Percentiles rank a stretch among this genome's conserved stretches.
phyloP scores from a whole-genome alignment of 2,888 invertebrate species.

The Orthosia incerta region DNA sequence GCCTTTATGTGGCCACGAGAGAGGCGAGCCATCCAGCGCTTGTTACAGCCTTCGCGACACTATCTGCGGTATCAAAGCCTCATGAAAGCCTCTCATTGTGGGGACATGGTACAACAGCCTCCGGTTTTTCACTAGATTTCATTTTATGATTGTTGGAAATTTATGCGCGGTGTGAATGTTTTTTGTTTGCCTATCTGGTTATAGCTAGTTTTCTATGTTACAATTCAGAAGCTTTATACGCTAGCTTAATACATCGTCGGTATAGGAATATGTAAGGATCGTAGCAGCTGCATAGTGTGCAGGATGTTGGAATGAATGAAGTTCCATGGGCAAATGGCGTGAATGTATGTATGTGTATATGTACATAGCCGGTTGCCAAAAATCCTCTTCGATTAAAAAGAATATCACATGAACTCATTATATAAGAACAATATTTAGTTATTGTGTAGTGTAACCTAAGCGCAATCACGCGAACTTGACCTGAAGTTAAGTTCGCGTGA shows the following conservation, averaged over 20 bases:
- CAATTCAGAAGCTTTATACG: slow-evolving; percentile 1
- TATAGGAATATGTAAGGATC: no score
- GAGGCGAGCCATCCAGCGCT: slow-evolving; percentile 12
- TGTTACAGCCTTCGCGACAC: slow-evolving; percentile 19
- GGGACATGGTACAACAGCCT: background rate
- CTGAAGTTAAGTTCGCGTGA: background rate
- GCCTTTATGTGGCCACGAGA: slow-evolving; percentile 38
- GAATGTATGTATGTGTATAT: no score
- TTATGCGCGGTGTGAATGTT: background rate
- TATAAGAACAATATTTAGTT: background rate
- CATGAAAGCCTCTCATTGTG: slow-evolving; percentile 45
- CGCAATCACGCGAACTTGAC: no score
- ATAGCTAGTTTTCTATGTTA: background rate
- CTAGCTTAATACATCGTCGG: background rate
- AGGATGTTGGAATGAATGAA: no score
- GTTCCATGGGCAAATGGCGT: no score
- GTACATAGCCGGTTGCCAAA: background rate
- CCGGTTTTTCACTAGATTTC: slow-evolving; percentile 25
- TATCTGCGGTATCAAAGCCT: slow-evolving; percentile 40
- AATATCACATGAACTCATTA: background rate
- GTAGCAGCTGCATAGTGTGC: no score
- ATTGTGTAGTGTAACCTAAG: background rate
- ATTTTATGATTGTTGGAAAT: slow-evolving; percentile 43
- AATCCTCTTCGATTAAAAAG: background rate
- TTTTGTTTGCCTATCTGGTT: slow-evolving; percentile 2